Conservation (phyloP, 2,797 vertebrate species). For the Smutsia temminckii region DNA sequence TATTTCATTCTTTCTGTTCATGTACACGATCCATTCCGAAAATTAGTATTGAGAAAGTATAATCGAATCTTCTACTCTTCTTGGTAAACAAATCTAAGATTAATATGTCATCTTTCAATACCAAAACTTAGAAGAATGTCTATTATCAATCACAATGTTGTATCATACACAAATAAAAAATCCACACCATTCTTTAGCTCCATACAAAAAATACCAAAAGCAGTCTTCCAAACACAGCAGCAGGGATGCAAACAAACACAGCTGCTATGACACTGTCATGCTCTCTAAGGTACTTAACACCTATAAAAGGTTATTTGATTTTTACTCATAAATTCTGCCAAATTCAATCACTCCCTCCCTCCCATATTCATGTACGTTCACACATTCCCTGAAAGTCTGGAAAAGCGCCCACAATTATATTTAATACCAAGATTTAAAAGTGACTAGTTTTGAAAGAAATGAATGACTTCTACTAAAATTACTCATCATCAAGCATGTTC, state of each 20-base stretch:
- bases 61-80: slow-evolving; percentile 53
- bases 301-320: slow-evolving; percentile 39
- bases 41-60: slow-evolving; percentile 55
- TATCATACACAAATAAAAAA: slow-evolving; percentile 39
- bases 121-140: slow-evolving; percentile 47
- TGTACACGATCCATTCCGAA: slow-evolving; percentile 67
- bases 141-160: slow-evolving; percentile 22
- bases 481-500: slow-evolving; percentile 39
- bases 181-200: slow-evolving; percentile 15
- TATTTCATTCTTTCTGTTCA: slow-evolving; percentile 67
- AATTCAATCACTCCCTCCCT: neutral
- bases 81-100: slow-evolving; percentile 60
- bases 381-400: neutral
- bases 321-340: slow-evolving; percentile 40
- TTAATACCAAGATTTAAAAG: slow-evolving; percentile 56
- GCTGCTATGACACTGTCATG: neutral
- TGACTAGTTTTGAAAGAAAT: slow-evolving; percentile 59
- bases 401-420: slow-evolving; percentile 39
- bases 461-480: slow-evolving; percentile 62
- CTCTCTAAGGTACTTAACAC: slow-evolving; percentile 42
- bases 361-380: neutral
- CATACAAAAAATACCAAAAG: slow-evolving; percentile 28
- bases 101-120: slow-evolving; percentile 61
- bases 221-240: slow-evolving; percentile 19
- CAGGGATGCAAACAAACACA: slow-evolving; percentile 49